phyloP scores from a whole-genome alignment of 2,113 vertebrate species.

The Pachypanchax playfairii region DNA sequence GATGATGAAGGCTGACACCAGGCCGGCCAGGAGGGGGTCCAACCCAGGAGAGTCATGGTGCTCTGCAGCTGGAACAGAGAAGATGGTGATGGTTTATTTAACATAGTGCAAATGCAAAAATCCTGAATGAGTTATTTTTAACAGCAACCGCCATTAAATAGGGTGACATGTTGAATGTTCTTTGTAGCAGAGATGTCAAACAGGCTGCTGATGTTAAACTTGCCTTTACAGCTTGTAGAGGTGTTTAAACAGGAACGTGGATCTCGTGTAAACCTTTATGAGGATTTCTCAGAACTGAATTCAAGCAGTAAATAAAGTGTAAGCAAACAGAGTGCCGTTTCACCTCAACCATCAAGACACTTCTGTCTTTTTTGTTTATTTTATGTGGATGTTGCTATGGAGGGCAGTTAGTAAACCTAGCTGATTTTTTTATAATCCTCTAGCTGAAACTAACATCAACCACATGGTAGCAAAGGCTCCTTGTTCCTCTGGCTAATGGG shows the following conservation, averaged over 20 bases:
- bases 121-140: background rate
- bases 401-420: conserved; percentile 52
- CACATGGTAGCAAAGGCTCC: conserved; percentile 44
- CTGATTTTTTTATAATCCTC: conserved; percentile 42
- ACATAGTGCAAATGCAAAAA: background rate
- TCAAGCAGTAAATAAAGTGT: background rate
- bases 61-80: conserved; percentile 25
- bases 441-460: conserved; percentile 51
- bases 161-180: conserved; percentile 11
- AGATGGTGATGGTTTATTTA: background rate
- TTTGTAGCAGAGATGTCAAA: conserved; percentile 48
- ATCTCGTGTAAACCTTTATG: no score
- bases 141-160: no score
- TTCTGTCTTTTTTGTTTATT: conserved; percentile 21
- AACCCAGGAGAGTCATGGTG: conserved; percentile 45
- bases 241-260: no score
- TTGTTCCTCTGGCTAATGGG: conserved; percentile 51
- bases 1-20: conserved; percentile 86
- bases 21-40: conserved; percentile 85
- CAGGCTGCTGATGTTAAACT: conserved; percentile 32
- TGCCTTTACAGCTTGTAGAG: conserved; percentile 5
- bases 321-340: background rate
- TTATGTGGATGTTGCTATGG: conserved; percentile 53
- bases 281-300: background rate
- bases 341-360: conserved; percentile 13